A percentile compares a stretch with the other conserved stretches of the same genome.
These are phyloP conservation scores for Desoria tigrina DNA, from an alignment of 2,888 invertebrate genomes.

Conservation along the genomic window DNA sequence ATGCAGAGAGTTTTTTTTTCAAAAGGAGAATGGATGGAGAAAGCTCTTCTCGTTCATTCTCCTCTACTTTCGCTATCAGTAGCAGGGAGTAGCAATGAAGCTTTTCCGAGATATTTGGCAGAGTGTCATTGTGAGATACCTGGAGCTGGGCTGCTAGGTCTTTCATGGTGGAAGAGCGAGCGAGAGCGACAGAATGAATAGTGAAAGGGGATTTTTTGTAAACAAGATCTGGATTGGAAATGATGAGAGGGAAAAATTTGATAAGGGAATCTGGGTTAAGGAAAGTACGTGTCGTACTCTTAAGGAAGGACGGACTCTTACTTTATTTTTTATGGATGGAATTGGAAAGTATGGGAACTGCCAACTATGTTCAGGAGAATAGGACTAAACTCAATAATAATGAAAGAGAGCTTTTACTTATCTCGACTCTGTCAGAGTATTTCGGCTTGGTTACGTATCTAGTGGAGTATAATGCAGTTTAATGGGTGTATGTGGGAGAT, in stretches of 20 bases:
- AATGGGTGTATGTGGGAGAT: background rate
- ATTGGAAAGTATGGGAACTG: no score
- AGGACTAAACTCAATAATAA: no score
- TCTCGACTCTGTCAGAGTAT: no score
- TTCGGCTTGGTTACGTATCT: no score
- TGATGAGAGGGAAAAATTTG: slow-evolving; percentile 9
- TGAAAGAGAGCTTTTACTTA: no score
- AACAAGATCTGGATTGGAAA: slow-evolving; percentile 21
- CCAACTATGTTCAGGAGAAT: no score
- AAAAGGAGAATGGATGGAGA: slow-evolving; percentile 4
- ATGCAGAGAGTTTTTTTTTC: background rate
- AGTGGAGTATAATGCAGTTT: no score
- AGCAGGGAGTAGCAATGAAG: background rate
- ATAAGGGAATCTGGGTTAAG: slow-evolving; percentile 13
- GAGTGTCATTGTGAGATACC: background rate
- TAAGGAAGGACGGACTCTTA: no score
- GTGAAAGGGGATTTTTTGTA: slow-evolving; percentile 7
- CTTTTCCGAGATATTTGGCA: no score
- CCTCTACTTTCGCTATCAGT: background rate
- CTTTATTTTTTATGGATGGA: no score
- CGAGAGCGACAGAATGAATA: background rate
- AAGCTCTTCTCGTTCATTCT: background rate
- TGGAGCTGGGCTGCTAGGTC: background rate
- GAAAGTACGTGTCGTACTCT: background rate
- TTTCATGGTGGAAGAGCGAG: background rate